These are phyloP conservation scores for Andrena bucephala DNA, from an alignment of 2,888 invertebrate genomes.

Conservation along the genomic window DNA sequence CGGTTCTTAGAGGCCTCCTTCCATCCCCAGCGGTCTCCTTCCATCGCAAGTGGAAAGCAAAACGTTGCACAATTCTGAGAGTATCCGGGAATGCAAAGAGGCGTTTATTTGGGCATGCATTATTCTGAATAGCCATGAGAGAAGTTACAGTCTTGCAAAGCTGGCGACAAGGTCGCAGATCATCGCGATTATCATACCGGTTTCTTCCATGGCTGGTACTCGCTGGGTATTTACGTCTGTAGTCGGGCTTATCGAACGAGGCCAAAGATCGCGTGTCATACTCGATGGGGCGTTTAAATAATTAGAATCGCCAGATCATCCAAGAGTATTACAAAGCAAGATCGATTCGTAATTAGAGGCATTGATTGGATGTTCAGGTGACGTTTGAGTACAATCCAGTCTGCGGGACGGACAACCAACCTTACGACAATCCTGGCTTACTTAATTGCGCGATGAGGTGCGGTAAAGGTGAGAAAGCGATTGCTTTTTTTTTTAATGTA, in stretches of 20 bases:
- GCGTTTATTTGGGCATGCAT: neutral
- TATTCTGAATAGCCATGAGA: too few species aligned
- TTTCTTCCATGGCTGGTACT: neutral
- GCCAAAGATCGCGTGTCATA: conserved; percentile 1
- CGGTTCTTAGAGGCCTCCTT: too few species aligned
- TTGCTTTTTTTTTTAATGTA: neutral
- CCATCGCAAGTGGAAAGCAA: too few species aligned
- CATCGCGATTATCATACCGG: conserved; percentile 21
- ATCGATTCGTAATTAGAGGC: neutral
- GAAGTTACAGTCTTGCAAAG: neutral
- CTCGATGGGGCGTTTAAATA: too few species aligned
- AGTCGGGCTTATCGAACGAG: neutral
- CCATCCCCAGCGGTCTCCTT: too few species aligned
- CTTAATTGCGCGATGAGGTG: conserved; percentile 73
- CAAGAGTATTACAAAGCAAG: neutral
- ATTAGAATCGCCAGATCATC: neutral
- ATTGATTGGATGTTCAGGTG: conserved; percentile 46
- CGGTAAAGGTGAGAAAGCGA: conserved; percentile 70
- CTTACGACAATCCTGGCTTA: conserved; percentile 74
- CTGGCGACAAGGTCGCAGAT: conserved; percentile 1
- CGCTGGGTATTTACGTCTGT: neutral
- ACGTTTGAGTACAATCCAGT: conserved; percentile 80
- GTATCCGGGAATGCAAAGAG: neutral
- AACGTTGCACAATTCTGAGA: too few species aligned
- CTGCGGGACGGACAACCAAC: conserved; percentile 74